Evolutionary conservation across 2,888 invertebrate species (phyloP), one percentile per base, ranked within the genome.

Genomic region (Ceriagrion tenellum): DNA sequence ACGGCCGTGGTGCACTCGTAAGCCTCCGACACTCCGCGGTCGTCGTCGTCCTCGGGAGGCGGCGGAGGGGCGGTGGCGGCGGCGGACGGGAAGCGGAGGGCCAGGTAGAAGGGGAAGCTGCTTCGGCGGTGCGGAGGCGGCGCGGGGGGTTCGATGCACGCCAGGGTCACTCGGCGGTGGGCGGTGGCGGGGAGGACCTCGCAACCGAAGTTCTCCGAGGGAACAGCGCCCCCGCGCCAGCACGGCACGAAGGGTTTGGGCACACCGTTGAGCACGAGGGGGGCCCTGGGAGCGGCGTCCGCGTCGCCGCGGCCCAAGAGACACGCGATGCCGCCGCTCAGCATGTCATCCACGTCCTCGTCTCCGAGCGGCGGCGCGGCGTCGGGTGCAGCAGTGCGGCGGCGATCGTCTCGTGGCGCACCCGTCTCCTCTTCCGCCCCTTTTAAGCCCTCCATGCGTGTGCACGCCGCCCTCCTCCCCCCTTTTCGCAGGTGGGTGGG

Each of bases 81-180:
- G n/a, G 56, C 40, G 12, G 47, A 16, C 2, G 40, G 40, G 13
- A 93, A 69, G 47, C 91, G 59, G 63, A 91, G 40, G 91, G 59
- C 56, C 40, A 91, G 63, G 40, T 91, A 91, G 91, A 93, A 93
- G 40, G 93, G 93, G 35, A 93, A 93, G 74, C 69, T 93, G 69
- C 69, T n/a, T 47, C 30, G 69, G 47, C 47, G 93, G 40, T 1
- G 69, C 16, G 47, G 93, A 26, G 40, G 47, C 93, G 40, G 63
- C 47, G 69, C 26, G 12, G 55, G 93, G 2, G 93, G 40, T 12
- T 63, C 93, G 20, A 93, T n/a, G 69, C 93, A 93, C 93, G 93
- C 93, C 69, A 23, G 47, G 69, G 69, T 93, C 47, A 93, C 93
- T 40, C 93, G 93, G 16, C 93, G 63, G n/a, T 93, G 93, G 18